Evolutionary conservation across 2,888 invertebrate genomes (phyloP).

Genomic region (Cryptus armator): DNA sequence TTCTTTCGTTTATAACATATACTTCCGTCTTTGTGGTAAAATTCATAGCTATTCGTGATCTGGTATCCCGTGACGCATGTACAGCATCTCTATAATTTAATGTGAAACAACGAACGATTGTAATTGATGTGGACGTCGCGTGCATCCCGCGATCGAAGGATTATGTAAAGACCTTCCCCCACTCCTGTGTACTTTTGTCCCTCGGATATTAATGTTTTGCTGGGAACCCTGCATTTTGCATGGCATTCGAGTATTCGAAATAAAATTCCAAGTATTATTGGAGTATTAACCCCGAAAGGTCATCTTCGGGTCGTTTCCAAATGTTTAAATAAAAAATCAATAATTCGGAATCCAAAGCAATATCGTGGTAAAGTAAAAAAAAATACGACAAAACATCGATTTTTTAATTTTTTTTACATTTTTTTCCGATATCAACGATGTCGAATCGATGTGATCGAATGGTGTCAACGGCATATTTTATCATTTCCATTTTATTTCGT

Average conservation of each 20-base stretch:
- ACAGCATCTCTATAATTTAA: constrained; percentile 53
- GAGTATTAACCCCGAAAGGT: too few species aligned
- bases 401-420: too few species aligned
- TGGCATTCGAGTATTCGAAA: not conserved
- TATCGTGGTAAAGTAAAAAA: too few species aligned
- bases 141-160: constrained; percentile 44
- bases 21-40: not conserved
- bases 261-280: not conserved
- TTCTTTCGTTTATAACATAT: not conserved
- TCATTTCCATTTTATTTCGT: too few species aligned
- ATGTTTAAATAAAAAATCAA: too few species aligned
- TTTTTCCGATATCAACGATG: too few species aligned
- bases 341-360: too few species aligned
- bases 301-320: too few species aligned
- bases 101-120: constrained; percentile 32
- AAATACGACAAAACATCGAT: too few species aligned
- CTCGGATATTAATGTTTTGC: not conserved
- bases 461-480: too few species aligned
- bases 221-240: not conserved
- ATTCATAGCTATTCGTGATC: constrained; percentile 10
- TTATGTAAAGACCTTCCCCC: constrained; percentile 39
- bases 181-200: not conserved
- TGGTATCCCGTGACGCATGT: constrained; percentile 31
- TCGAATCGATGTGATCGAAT: too few species aligned
- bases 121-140: constrained; percentile 59